These are phyloP conservation scores for Erpetoichthys calabaricus DNA, from an alignment of 2,797 vertebrate species.

Conservation along the genomic window DNA sequence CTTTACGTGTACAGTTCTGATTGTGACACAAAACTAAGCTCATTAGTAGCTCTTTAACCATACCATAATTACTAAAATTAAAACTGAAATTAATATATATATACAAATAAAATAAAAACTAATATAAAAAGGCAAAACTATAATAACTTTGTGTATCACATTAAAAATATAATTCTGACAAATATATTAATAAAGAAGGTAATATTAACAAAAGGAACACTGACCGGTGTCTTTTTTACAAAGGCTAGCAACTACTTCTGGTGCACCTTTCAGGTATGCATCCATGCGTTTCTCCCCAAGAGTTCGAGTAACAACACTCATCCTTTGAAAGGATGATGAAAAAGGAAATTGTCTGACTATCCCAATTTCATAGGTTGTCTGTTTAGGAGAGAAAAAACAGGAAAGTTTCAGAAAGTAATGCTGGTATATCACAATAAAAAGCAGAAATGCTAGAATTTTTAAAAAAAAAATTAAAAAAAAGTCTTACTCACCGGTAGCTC, in stretches of 20 bases:
- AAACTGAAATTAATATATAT: too few species aligned
- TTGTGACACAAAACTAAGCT: too few species aligned
- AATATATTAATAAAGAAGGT: too few species aligned
- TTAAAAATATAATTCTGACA: not conserved
- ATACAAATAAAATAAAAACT: too few species aligned
- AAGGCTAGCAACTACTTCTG: slow-evolving; percentile 77
- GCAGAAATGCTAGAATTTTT: not conserved
- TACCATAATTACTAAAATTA: too few species aligned
- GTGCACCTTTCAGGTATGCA: slow-evolving; percentile 86
- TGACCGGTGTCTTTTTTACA: slow-evolving; percentile 84
- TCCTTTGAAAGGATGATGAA: slow-evolving; percentile 84
- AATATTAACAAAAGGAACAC: slow-evolving; percentile 2
- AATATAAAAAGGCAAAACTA: not conserved
- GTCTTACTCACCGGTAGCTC: slow-evolving; percentile 71
- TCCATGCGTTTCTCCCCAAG: slow-evolving; percentile 90
- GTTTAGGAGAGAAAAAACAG: slow-evolving; percentile 7
- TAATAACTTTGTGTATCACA: not conserved
- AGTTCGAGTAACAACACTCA: slow-evolving; percentile 77
- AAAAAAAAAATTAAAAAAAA: slow-evolving; percentile 12
- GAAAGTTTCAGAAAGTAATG: not conserved
- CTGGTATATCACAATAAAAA: not conserved
- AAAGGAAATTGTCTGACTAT: slow-evolving; percentile 96
- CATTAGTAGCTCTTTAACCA: too few species aligned
- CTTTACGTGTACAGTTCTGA: too few species aligned
- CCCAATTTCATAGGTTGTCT: slow-evolving; percentile 84